Evolutionary conservation across 2,113 vertebrate species (phyloP).

Genomic region (Isurus oxyrinchus): DNA sequence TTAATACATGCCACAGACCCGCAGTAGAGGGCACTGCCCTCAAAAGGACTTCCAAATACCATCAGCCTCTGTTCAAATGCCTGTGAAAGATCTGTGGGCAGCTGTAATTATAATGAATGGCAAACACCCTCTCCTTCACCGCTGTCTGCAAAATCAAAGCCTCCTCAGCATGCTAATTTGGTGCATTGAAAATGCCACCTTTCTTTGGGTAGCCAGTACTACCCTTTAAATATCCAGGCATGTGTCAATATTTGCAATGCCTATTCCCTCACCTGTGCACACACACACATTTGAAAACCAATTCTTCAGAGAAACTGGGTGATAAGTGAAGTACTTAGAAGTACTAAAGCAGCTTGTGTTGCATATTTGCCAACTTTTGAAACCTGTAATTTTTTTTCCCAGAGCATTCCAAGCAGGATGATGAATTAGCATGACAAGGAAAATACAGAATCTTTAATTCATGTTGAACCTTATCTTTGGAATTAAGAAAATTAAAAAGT

Average conservation of each 20-base stretch:
- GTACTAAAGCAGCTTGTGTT: background rate
- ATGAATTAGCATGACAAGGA: background rate
- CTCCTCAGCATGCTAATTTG: background rate
- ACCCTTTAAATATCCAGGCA: background rate
- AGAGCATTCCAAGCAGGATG: background rate
- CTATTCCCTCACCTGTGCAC: background rate
- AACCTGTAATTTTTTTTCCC: background rate
- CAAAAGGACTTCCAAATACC: no score
- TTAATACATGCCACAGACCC: no score
- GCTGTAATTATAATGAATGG: no score
- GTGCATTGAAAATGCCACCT: background rate
- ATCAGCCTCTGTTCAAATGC: no score
- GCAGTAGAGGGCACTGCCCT: no score
- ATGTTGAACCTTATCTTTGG: background rate
- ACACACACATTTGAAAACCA: background rate
- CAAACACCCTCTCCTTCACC: no score
- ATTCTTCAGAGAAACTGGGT: background rate
- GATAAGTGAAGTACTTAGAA: background rate
- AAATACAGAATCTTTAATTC: background rate
- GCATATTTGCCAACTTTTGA: background rate
- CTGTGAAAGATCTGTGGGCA: no score
- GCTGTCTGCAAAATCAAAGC: no score
- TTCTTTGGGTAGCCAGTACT: background rate
- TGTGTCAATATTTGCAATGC: background rate
- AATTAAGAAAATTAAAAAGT: background rate